Evolutionary conservation across 23 tunicate genomes (phyloP), one percentile per base, ranked within the genome.

Genomic region (Halocynthia aurantium): DNA sequence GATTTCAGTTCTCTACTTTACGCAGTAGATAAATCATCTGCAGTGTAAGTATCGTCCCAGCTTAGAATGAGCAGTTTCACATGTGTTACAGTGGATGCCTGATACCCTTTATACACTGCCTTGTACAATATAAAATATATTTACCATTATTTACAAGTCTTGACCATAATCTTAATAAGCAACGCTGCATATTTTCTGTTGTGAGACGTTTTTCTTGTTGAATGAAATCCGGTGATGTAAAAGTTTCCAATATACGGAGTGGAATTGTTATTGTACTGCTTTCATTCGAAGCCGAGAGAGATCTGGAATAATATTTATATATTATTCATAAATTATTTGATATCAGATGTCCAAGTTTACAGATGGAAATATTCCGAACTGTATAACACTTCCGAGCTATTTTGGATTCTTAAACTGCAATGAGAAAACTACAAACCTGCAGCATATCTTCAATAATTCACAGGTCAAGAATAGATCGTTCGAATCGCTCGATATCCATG

Each of bases 171-270:
- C 71, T 7, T 44, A 71, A 71, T 13, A 72, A 50, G 5, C n/a
- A 72, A 44, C 13, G 15, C 60, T 51, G n/a, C 7, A 22, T 49
- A 12, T 78, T 44, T 51, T 67, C 53, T 8, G 44, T 10, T 9
- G 51, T 67, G 18, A 52, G 21, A 44, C 52, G 8, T 65, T 50
- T 22, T 10, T 51, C 57, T 20, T 53, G 54, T 61, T 53, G 17
- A 64, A 81, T n/a, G 17, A 52, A 56, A 40, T 72, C 60, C 12
- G 11, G 11, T 13, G 31, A 12, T 17, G 76, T 72, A 56, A 72
- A 51, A 19, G 73, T 73, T 52, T 86, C 91, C 53, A 86, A 40
- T 68, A 86, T 81, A 8, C 91, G 68, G 44, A 86, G 76, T 6
- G 70, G 76, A 11, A 72, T 72, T n/a, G 72, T 18, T 11, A 68